phyloP scores from a whole-genome alignment of 1,140 invertebrate species.

The Lepidurus arcticus region DNA sequence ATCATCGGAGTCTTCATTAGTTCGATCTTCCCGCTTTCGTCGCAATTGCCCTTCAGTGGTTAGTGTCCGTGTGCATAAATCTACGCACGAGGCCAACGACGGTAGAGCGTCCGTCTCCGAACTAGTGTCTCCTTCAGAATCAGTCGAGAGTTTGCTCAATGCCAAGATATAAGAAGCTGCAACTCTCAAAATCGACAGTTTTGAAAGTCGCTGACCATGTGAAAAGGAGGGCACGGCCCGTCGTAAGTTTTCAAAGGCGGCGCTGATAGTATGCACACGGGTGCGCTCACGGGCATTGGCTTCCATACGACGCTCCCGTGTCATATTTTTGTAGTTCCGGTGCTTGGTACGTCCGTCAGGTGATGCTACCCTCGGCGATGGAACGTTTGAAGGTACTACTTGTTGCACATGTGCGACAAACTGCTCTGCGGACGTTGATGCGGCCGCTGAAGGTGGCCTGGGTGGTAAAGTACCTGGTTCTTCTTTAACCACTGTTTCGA shows the following conservation, averaged over 20 bases:
- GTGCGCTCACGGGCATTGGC: conserved; percentile 88
- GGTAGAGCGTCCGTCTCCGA: conserved; percentile 49
- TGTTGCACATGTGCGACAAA: neutral
- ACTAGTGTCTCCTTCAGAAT: conserved; percentile 55
- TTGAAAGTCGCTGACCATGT: conserved; percentile 86
- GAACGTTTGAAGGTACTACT: neutral
- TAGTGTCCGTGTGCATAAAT: conserved; percentile 77
- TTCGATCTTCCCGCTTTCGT: conserved; percentile 65
- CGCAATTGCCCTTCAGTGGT: conserved; percentile 84
- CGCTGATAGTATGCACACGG: conserved; percentile 88
- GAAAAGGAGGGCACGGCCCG: conserved; percentile 80
- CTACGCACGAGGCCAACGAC: conserved; percentile 67
- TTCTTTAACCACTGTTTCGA: conserved; percentile 24
- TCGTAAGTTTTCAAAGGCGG: conserved; percentile 83
- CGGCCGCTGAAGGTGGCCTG: conserved; percentile 13
- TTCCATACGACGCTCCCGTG: conserved; percentile 79
- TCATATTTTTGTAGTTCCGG: conserved; percentile 93
- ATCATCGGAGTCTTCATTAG: neutral
- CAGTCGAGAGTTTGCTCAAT: conserved; percentile 55
- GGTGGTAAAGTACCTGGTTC: neutral
- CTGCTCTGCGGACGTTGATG: conserved; percentile 30
- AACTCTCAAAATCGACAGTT: conserved; percentile 82
- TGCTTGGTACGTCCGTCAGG: conserved; percentile 49
- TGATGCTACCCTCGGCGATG: neutral
- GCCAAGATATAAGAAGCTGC: conserved; percentile 86